Evolutionary conservation across 2,888 invertebrate genomes (phyloP), one percentile per base, ranked within the genome.

Genomic region (Pegoplata infirma): DNA sequence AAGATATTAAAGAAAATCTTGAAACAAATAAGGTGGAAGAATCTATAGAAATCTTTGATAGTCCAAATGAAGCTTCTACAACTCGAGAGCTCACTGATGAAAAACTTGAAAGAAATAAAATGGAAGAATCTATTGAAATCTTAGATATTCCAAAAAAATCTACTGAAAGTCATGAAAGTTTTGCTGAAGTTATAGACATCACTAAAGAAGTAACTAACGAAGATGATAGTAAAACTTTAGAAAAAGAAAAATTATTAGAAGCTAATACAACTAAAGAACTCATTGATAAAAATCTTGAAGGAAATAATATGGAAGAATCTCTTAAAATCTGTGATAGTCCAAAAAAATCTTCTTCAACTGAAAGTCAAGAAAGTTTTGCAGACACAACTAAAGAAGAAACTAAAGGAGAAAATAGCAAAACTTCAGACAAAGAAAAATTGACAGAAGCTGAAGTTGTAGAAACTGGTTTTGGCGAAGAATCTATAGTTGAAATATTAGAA

Each of bases 381-480:
- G n/a, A n/a, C n/a, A n/a, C n/a, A n/a, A n/a, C n/a, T n/a, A n/a
- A n/a, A n/a, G n/a, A 16, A 23, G 16, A 16, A 3, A 53, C n/a
- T 19, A 19, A n/a, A 46, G 17, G 12, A 46, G 25, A 28, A 25
- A 6, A 17, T 25, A n/a, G 6, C 4, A 25, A 63, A 21, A 17
- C n/a, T 25, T 19, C 21, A 12, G 16, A 10, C 46, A 14, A 67
- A 46, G 8, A 21, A 23, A 32, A 5, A 17, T 16, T n/a, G 25
- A 23, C 0, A 23, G 51, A 51, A 56, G 23, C 8, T 14, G 74
- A 66, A 55, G 28, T 46, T 36, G 6, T n/a, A 25, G 64, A 53
- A 10, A 40, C 17, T 7, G 74, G 74, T 14, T 76, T 80, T 58
- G 80, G 76, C 2, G 80, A 77, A 47, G 76, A 80, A 59, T 75